These are phyloP conservation scores for Pristionchus arcanus DNA, from an alignment of 2,888 invertebrate genomes.

Conservation along the genomic window DNA sequence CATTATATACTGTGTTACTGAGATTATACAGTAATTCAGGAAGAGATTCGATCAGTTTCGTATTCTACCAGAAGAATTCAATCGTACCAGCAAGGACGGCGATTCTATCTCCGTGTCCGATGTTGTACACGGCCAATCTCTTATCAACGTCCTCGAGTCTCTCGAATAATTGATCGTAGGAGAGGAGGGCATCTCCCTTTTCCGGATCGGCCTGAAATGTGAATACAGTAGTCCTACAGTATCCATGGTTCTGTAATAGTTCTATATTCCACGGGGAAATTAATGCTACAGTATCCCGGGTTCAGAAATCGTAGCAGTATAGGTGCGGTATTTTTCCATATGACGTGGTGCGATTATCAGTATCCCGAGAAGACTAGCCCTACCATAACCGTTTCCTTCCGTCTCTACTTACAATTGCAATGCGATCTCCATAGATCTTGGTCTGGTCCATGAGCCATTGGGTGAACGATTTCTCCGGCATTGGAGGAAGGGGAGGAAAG, in stretches of 20 bases:
- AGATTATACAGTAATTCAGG: too few species aligned
- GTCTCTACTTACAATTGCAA: neutral
- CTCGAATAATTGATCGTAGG: neutral
- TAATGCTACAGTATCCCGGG: too few species aligned
- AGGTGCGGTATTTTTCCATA: too few species aligned
- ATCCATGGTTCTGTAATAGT: too few species aligned
- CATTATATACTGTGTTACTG: neutral
- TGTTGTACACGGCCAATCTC: constrained; percentile 30
- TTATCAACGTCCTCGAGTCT: neutral
- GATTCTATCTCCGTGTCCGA: constrained; percentile 20
- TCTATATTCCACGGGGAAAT: too few species aligned
- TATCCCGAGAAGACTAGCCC: neutral
- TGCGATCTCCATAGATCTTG: neutral
- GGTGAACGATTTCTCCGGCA: neutral
- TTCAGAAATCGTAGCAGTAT: too few species aligned
- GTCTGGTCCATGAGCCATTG: neutral
- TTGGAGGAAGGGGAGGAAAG: neutral
- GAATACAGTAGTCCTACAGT: neutral
- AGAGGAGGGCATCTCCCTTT: neutral
- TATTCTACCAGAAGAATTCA: too few species aligned
- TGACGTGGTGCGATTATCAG: too few species aligned
- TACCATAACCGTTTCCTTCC: neutral
- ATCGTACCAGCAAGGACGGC: neutral
- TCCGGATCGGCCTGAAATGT: constrained; percentile 23
- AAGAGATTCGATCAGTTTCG: too few species aligned